Conservation (phyloP, 2,113 vertebrate species). For the Porphyrio hochstetteri region DNA sequence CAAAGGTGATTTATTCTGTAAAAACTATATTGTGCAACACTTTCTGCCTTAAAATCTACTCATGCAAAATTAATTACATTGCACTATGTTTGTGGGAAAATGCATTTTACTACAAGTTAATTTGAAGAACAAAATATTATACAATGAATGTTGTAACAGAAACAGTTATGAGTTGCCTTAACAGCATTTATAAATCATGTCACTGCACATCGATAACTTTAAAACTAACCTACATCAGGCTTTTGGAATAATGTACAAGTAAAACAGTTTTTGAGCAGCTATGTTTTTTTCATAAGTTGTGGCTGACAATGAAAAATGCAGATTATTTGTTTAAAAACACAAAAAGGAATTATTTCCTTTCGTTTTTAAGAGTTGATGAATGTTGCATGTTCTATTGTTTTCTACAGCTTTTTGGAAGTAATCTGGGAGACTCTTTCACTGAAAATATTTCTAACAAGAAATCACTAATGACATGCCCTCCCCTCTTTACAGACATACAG, state of each 20-base stretch:
- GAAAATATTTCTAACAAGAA: neutral
- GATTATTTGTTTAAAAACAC: neutral
- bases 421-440: neutral
- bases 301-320: neutral
- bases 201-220: neutral
- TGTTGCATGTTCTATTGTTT: neutral
- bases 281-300: slow-evolving; percentile 21
- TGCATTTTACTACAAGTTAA: slow-evolving; percentile 45
- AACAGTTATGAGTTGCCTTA: slow-evolving; percentile 16
- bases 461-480: neutral
- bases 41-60: slow-evolving; percentile 41
- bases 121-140: slow-evolving; percentile 36
- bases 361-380: neutral
- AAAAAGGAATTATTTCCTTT: neutral
- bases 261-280: neutral
- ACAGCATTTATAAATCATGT: slow-evolving; percentile 56
- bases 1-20: slow-evolving; percentile 22
- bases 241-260: slow-evolving; percentile 4
- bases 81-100: slow-evolving; percentile 38
- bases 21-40: slow-evolving; percentile 1
- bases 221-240: slow-evolving; percentile 12
- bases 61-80: slow-evolving; percentile 52
- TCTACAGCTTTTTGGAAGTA: neutral
- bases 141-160: neutral
- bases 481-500: neutral